phyloP scores from a whole-genome alignment of 1,140 invertebrate species.

The Diabrotica undecimpunctata region DNA sequence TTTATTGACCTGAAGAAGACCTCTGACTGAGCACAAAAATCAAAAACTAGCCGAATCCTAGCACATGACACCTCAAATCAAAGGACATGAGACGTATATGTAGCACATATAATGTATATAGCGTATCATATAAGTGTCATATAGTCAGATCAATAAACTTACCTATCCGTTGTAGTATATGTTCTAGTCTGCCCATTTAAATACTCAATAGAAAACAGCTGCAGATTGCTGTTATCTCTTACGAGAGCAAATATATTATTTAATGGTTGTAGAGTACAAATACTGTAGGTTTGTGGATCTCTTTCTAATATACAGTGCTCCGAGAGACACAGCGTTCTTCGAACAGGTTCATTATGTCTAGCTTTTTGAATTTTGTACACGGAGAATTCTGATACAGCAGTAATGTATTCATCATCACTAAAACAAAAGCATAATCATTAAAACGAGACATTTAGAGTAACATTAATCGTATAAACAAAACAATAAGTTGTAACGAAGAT shows the following conservation, averaged over 20 bases:
- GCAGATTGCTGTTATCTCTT: slow-evolving; percentile 84
- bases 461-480: no score
- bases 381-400: slow-evolving; percentile 87
- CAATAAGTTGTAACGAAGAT: no score
- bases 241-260: slow-evolving; percentile 89
- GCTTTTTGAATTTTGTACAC: slow-evolving; percentile 81
- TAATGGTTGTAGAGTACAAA: slow-evolving; percentile 83
- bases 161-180: slow-evolving; percentile 83
- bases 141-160: no score
- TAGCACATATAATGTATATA: no score
- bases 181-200: slow-evolving; percentile 83
- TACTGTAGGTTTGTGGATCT: slow-evolving; percentile 93
- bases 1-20: no score
- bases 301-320: slow-evolving; percentile 94
- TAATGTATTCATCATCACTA: slow-evolving; percentile 51
- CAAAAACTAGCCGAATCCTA: no score
- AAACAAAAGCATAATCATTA: slow-evolving; percentile 27
- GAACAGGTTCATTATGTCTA: slow-evolving; percentile 73
- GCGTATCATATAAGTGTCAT: no score
- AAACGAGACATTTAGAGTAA: no score
- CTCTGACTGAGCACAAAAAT: no score
- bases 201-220: slow-evolving; percentile 93
- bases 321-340: slow-evolving; percentile 89
- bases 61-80: no score
- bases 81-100: no score